Conservation (phyloP, 2,888 invertebrate species). For the Corythucha ciliata region DNA sequence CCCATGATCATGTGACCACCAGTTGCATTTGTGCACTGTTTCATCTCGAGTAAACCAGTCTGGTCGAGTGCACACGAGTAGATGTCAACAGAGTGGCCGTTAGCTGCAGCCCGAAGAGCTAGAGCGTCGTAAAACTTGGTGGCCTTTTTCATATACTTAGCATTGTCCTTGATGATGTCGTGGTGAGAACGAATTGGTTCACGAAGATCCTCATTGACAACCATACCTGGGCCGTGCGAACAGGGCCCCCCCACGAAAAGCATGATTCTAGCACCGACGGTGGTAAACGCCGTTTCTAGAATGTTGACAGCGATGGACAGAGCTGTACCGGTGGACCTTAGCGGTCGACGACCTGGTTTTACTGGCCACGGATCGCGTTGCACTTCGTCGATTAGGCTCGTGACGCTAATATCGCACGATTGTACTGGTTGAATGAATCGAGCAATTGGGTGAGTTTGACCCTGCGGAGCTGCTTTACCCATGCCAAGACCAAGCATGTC, state of each 20-base stretch:
- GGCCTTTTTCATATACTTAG: constrained; percentile 96
- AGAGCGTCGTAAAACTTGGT: constrained; percentile 93
- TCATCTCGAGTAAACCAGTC: constrained; percentile 97
- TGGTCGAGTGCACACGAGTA: constrained; percentile 98
- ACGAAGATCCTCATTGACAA: constrained; percentile 94
- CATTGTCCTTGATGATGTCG: constrained; percentile 96
- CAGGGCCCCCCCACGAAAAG: constrained; percentile 95
- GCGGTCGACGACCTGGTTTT: constrained; percentile 83
- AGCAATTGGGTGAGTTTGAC: constrained; percentile 42
- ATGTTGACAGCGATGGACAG: constrained; percentile 92
- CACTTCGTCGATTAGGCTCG: constrained; percentile 84
- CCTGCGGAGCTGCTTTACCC: constrained; percentile 44
- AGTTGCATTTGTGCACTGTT: constrained; percentile 90
- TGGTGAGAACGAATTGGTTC: constrained; percentile 97
- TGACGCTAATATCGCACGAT: constrained; percentile 90
- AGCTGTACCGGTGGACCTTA: constrained; percentile 94
- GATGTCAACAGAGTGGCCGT: constrained; percentile 94
- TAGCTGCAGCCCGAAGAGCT: constrained; percentile 82
- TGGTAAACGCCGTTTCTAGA: constrained; percentile 93
- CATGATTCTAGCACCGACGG: constrained; percentile 93
- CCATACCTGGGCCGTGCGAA: constrained; percentile 95
- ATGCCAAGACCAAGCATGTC: constrained; percentile 76
- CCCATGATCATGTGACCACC: constrained; percentile 99
- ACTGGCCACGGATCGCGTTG: constrained; percentile 91
- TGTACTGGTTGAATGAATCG: constrained; percentile 93